Conservation (phyloP, 2,113 vertebrate genomes). For the Trinectes maculatus region DNA sequence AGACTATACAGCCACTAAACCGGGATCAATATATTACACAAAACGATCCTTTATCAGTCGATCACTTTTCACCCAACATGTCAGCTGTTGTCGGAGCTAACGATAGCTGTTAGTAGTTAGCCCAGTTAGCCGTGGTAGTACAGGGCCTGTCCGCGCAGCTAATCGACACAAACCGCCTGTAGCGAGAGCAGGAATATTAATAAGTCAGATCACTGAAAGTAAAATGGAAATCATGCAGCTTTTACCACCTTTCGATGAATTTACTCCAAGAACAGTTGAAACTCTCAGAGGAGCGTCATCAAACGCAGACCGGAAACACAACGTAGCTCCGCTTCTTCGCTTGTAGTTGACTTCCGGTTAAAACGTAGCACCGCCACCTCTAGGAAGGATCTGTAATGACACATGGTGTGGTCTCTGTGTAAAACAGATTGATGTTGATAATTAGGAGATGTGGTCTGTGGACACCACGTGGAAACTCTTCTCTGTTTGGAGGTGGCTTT, state of each 20-base stretch:
- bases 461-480: too few species aligned
- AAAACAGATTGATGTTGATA: too few species aligned
- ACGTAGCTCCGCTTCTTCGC: neutral
- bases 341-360: neutral
- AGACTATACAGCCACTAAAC: too few species aligned
- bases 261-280: neutral
- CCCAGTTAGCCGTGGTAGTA: conserved; percentile 5
- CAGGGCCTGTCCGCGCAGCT: neutral
- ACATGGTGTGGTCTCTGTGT: too few species aligned
- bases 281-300: conserved; percentile 17
- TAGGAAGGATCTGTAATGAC: too few species aligned
- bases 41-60: too few species aligned
- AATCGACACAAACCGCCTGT: neutral
- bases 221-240: neutral
- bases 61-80: neutral
- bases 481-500: too few species aligned
- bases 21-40: too few species aligned
- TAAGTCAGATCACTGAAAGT: too few species aligned
- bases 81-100: conserved; percentile 25
- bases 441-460: too few species aligned
- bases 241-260: neutral
- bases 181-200: too few species aligned
- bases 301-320: neutral
- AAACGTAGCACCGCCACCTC: neutral
- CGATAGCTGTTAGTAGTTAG: conserved; percentile 6